Evolutionary conservation across 1,140 invertebrate species (phyloP), one percentile per base, ranked within the genome.

Genomic region (Chironomus tepperi): DNA sequence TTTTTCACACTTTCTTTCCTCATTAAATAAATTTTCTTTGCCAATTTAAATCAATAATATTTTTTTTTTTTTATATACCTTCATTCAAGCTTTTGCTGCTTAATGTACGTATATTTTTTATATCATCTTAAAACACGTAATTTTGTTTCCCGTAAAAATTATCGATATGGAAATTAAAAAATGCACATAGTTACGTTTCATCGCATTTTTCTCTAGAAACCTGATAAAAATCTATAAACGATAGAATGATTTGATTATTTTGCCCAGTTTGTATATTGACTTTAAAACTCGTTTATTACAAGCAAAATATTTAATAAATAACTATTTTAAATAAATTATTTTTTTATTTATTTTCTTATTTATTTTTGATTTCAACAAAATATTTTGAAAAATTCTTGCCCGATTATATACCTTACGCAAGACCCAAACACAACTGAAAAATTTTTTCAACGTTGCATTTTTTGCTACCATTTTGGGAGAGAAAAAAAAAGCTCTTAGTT

Each of bases 401-500:
- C 19, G 65, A 70, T 70, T 18, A 70, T 70, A 18, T 16, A 70
- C 65, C 65, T n/a, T n/a, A n/a, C 65, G 65, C 65, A 21, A 70
- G 19, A 70, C 65, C 65, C 16, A 70, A 70, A 70, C 65, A 70
- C 65, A 70, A 70, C 65, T 70, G 19, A 70, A 70, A 19, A 19
- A 19, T 70, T 70, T 70, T 70, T 16, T 18, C 65, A 19, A 19
- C 65, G n/a, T 67, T 21, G 19, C 65, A 70, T 70, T 18, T n/a
- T 57, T 57, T 57, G 10, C 47, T n/a, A n/a, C n/a, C 47, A 57
- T 57, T 7, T 16, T 67, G 64, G 16, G 64, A 67, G 64, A 67
- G 64, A n/a, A n/a, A n/a, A n/a, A 18, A n/a, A 67, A 21, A 70
- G 65, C 16, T 70, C 10, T 70, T 18, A 70, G 2, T 57, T 57